Evolutionary conservation across 2,113 vertebrate genomes (phyloP), one percentile per base, ranked within the genome.

Genomic region (Puffinus mauretanicus): DNA sequence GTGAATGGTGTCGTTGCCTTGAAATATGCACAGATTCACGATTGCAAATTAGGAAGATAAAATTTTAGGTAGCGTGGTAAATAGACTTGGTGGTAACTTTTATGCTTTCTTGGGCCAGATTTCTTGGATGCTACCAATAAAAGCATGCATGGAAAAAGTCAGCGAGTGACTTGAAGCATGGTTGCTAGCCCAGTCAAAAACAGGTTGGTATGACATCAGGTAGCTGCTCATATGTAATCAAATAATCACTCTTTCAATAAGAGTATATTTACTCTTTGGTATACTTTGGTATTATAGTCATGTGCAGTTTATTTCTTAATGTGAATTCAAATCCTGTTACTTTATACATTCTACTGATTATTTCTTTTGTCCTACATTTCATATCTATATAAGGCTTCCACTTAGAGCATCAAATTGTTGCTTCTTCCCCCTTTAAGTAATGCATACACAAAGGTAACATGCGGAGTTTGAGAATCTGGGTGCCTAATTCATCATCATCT

Each of bases 311-410:
- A 52, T 92, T 84, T 79, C 52, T 65, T 88, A n/a, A 52, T 64
- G 44, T 2, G 8, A 82, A 7, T 95, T 95, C 57, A 82, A 82
- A 82, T 79, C 20, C 57, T 42, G 16, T 69, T 69, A 16, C 24
- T 57, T 67, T 60, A 38, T 60, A 24, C 5, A 25, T 77, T 55
- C 57, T 89, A 7, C 30, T 27, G 47, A 55, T 93, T 49, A 38
- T 95, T 95, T 75, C 10, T 77, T 90, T 62, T 57, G 34, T 78
- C 27, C 34, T 70, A n/a, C 27, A 32, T 92, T 64, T 88, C 21
- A 2, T 58, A 42, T 17, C 38, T 94, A 7, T 70, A 82, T 79
- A 85, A 86, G 34, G 7, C 62, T 92, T 95, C 26, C 27, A 7
- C 13, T 70, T 73, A 42, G 29, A 92, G 24, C 32, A 32, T 66